Evolutionary conservation across 1,140 invertebrate genomes (phyloP).

Genomic region (Leptinotarsa lineolata): DNA sequence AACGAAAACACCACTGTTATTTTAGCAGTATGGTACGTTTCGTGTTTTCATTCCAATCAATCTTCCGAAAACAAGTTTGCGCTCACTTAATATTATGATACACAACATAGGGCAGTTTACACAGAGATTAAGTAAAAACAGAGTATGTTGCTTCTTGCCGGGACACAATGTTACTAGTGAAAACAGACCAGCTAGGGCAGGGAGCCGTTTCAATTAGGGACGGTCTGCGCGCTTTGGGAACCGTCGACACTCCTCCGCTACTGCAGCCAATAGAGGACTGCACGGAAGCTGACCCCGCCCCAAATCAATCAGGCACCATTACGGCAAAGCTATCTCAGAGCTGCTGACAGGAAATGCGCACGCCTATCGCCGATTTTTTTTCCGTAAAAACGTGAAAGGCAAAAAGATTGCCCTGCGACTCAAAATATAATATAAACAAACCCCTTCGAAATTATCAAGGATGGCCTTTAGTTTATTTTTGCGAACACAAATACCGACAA

Average conservation of each 20-base stretch:
- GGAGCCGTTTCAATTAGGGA: slow-evolving; percentile 39
- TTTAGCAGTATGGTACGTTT: slow-evolving; percentile 43
- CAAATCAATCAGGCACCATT: slow-evolving; percentile 46
- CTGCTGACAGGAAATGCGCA: slow-evolving; percentile 20
- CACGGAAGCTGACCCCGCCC: slow-evolving; percentile 30
- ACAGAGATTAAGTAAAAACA: slow-evolving; percentile 59
- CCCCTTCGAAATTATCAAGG: slow-evolving; percentile 39
- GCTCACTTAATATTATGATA: slow-evolving; percentile 58
- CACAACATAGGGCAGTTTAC: slow-evolving; percentile 58
- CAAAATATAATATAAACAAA: slow-evolving; percentile 39
- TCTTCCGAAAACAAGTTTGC: slow-evolving; percentile 56
- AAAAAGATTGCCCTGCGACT: slow-evolving; percentile 30
- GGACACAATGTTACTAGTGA: slow-evolving; percentile 58
- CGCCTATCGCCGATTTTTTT: slow-evolving; percentile 34
- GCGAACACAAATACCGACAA: slow-evolving; percentile 34
- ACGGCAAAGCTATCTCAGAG: slow-evolving; percentile 33
- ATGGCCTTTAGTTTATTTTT: slow-evolving; percentile 41
- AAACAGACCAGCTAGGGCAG: slow-evolving; percentile 50
- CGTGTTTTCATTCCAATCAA: slow-evolving; percentile 54
- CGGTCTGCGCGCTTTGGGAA: slow-evolving; percentile 37
- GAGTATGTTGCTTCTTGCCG: slow-evolving; percentile 53
- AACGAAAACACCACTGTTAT: slow-evolving; percentile 49
- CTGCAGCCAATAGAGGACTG: slow-evolving; percentile 36
- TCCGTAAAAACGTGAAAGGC: slow-evolving; percentile 13
- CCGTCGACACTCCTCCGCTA: slow-evolving; percentile 29